Conservation (phyloP, 2,113 vertebrate species). For the Elachura formosa region DNA sequence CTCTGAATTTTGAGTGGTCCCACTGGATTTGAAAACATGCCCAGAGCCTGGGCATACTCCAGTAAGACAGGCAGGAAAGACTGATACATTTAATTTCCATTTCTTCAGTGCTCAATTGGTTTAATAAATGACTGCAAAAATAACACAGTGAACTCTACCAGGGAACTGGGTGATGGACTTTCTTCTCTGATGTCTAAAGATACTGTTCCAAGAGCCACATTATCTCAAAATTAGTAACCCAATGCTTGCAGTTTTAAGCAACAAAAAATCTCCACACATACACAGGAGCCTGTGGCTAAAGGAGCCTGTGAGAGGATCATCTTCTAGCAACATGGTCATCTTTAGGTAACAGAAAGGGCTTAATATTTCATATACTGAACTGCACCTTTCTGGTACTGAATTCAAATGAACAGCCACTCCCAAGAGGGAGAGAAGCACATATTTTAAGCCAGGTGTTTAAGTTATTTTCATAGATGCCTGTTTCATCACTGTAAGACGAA, state of each 20-base stretch:
- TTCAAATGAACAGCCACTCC: not conserved
- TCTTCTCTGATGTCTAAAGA: not conserved
- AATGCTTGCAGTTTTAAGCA: not conserved
- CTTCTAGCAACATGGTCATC: not conserved
- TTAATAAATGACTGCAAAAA: not conserved
- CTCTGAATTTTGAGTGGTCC: not conserved
- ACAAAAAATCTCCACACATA: not conserved
- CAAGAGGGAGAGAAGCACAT: not conserved
- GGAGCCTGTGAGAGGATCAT: not conserved
- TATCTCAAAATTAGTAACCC: not conserved
- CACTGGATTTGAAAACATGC: not conserved
- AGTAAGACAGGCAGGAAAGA: not conserved
- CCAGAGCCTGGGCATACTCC: not conserved
- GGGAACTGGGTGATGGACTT: fast-evolving
- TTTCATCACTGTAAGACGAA: not conserved
- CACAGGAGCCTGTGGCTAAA: not conserved
- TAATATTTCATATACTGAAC: not conserved
- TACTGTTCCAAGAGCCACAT: not conserved
- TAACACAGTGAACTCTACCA: not conserved
- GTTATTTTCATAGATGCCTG: fast-evolving
- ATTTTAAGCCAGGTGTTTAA: not conserved
- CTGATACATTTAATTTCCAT: fast-evolving
- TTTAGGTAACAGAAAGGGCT: not conserved
- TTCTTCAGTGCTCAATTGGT: not conserved
- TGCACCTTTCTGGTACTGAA: not conserved